Evolutionary conservation across 2,888 invertebrate genomes (phyloP).

Genomic region (Leistus spinibarbis): DNA sequence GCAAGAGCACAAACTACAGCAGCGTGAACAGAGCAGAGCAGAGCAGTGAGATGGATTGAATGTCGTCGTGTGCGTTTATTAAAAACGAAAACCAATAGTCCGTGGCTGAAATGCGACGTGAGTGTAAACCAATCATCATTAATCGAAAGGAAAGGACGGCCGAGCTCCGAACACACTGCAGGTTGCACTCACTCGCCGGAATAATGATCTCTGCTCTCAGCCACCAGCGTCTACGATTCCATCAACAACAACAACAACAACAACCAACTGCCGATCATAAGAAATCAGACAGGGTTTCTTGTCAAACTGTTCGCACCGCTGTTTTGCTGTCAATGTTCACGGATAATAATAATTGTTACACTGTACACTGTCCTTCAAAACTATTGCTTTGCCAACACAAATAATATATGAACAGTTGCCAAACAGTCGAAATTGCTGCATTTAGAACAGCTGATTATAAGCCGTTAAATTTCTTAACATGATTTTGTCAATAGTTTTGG

Average conservation of each 20-base stretch:
- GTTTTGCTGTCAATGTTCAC: not conserved
- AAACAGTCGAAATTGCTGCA: too few relatives aligned
- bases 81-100: slow-evolving; percentile 34
- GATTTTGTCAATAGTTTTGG: too few relatives aligned
- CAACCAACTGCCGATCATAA: not conserved
- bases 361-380: not conserved
- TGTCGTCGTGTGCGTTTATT: not conserved
- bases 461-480: too few relatives aligned
- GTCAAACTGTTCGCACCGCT: not conserved
- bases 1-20: not conserved
- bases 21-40: too few relatives aligned
- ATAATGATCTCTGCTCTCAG: not conserved
- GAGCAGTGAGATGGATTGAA: not conserved
- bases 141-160: slow-evolving; percentile 2
- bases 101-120: slow-evolving; percentile 26
- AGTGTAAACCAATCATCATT: slow-evolving; percentile 24
- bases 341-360: not conserved
- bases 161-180: not conserved
- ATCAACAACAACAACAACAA: not conserved
- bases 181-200: not conserved
- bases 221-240: not conserved
- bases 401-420: not conserved
- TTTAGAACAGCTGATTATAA: too few relatives aligned
- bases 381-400: not conserved
- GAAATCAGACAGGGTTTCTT: slow-evolving; percentile 6